Percentiles rank a stretch among this genome's conserved stretches.
These are phyloP conservation scores for Melanotaenia nigrans DNA, from an alignment of 2,797 vertebrate species.

Conservation along the genomic window DNA sequence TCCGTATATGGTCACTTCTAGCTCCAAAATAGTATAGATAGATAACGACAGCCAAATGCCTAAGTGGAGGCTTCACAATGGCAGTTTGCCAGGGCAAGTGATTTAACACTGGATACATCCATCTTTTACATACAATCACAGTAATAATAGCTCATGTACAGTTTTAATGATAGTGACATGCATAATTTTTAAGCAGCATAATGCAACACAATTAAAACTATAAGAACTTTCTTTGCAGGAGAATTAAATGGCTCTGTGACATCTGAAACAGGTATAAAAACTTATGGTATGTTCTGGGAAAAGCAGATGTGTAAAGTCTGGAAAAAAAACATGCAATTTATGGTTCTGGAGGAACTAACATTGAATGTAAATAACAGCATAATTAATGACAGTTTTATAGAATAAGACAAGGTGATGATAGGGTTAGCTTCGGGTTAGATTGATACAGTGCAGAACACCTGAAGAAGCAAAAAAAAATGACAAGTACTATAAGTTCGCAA, in stretches of 20 bases:
- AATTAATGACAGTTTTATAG: slow-evolving; percentile 14
- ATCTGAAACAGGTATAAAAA: slow-evolving; percentile 5
- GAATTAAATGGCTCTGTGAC: slow-evolving; percentile 5
- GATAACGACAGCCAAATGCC: neutral
- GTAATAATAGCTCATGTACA: neutral
- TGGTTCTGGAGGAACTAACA: neutral
- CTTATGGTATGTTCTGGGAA: neutral
- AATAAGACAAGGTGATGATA: slow-evolving; percentile 11
- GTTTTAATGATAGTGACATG: neutral
- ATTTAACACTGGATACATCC: neutral
- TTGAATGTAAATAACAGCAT: neutral
- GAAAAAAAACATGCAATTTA: slow-evolving; percentile 17
- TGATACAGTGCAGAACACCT: slow-evolving; percentile 15
- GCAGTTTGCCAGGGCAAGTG: neutral
- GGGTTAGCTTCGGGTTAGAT: neutral
- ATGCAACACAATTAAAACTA: neutral
- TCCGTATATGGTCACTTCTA: neutral
- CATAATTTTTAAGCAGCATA: neutral
- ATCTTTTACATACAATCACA: neutral
- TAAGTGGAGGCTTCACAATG: neutral
- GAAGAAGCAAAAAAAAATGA: slow-evolving; percentile 8
- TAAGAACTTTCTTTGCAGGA: slow-evolving; percentile 2
- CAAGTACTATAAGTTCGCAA: slow-evolving; percentile 8
- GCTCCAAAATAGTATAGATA: neutral
- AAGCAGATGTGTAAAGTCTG: slow-evolving; percentile 7